Percentiles rank a stretch among this genome's conserved stretches.
These are phyloP conservation scores for Helicorthomorpha holstii DNA, from an alignment of 1,140 invertebrate genomes.

Conservation along the genomic window DNA sequence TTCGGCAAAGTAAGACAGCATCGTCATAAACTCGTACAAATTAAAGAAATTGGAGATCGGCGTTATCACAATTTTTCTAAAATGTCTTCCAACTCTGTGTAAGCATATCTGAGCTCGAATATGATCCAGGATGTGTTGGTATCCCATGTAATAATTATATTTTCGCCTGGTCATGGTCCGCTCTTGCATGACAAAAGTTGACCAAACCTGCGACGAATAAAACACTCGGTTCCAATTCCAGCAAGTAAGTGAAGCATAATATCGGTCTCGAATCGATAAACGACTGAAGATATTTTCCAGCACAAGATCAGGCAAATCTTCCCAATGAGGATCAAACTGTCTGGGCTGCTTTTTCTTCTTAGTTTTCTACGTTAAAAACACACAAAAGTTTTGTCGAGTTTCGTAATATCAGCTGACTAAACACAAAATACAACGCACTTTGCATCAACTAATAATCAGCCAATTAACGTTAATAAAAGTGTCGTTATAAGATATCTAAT, in stretches of 20 bases:
- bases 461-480: no score
- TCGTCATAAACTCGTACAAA: slow-evolving; percentile 66
- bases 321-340: slow-evolving; percentile 32
- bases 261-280: slow-evolving; percentile 45
- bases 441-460: no score
- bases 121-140: slow-evolving; percentile 56
- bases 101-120: slow-evolving; percentile 52
- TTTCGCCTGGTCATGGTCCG: slow-evolving; percentile 50
- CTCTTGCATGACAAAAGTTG: slow-evolving; percentile 50
- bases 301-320: slow-evolving; percentile 49
- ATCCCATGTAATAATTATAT: slow-evolving; percentile 67
- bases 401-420: no score
- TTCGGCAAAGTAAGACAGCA: slow-evolving; percentile 53
- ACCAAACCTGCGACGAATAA: slow-evolving; percentile 53
- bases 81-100: slow-evolving; percentile 43
- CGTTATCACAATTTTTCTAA: slow-evolving; percentile 46
- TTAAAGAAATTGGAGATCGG: slow-evolving; percentile 67
- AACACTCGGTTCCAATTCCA: slow-evolving; percentile 50
- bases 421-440: no score
- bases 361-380: no score
- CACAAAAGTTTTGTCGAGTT: no score
- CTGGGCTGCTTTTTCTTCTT: no score
- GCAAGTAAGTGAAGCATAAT: slow-evolving; percentile 55
- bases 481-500: no score
- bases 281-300: slow-evolving; percentile 59